These are phyloP conservation scores for Melanargia galathea DNA, from an alignment of 2,888 invertebrate species.

Conservation along the genomic window DNA sequence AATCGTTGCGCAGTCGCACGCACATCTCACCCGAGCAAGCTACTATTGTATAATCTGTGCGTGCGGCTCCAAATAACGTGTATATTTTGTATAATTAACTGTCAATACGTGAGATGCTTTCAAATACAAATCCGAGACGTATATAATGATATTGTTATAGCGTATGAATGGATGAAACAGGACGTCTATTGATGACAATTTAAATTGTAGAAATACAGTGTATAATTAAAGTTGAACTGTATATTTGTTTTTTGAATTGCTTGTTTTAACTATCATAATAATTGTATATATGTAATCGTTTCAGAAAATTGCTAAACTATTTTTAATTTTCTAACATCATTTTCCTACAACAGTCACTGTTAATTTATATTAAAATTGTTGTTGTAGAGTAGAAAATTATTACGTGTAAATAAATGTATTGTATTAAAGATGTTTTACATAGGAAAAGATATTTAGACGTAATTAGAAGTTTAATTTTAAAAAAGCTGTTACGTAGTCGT, in stretches of 20 bases:
- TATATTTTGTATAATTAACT: conserved; percentile 8
- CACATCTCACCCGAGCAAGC: conserved; percentile 58
- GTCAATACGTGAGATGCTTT: background rate
- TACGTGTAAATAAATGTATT: background rate
- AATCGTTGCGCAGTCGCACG: conserved; percentile 65
- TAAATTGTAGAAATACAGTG: background rate
- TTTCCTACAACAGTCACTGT: too few relatives aligned
- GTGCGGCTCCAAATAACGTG: conserved; percentile 34
- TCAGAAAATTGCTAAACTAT: background rate
- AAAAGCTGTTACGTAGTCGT: background rate
- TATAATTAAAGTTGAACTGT: background rate
- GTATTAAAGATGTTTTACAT: conserved; percentile 1
- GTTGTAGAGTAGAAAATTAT: too few relatives aligned
- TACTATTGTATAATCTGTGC: conserved; percentile 53
- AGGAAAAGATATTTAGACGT: background rate
- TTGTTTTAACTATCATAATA: background rate
- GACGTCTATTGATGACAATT: background rate
- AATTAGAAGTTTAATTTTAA: conserved; percentile 1
- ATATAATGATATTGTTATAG: too few relatives aligned
- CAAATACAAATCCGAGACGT: background rate
- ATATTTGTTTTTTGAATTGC: background rate
- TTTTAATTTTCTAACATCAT: background rate
- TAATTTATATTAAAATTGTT: too few relatives aligned
- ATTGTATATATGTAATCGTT: background rate
- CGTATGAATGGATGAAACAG: background rate